Evolutionary conservation across 2,797 vertebrate species (phyloP), one percentile per base, ranked within the genome.

Genomic region (Scomberomorus guttatus): DNA sequence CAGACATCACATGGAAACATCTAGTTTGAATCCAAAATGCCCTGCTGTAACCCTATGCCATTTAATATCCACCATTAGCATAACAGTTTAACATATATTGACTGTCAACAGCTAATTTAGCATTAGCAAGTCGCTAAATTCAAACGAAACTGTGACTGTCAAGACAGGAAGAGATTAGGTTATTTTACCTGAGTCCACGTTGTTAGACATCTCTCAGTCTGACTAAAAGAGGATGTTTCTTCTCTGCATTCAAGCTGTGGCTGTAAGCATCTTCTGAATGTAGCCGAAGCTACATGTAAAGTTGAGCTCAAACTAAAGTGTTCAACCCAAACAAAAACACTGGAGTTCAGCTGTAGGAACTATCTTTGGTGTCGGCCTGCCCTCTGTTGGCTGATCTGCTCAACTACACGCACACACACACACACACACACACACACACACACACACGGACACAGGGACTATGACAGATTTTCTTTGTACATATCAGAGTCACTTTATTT

Each of bases 401-500:
- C 46, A 60, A 51, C 29, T 32, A n/a, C 11, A 51, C 25, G 54
- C 56, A 12, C 27, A 9, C 48, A 18, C 18, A 11, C 50, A 18
- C 42, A 32, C 58, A n/a, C 8, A 17, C 46, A 17, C 37, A 34
- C 44, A 18, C 42, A 32, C 58, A n/a, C 8, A 17, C 46, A 17
- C 37, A 12, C 25, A 9, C 48, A 18, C 18, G 7, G 39, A 18
- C 42, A 32, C 58, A 22, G 17, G 5, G 10, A 32, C 20, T 10
- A 18, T 5, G 9, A 34, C 24, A 8, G 13, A 55, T 1, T 1
- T 52, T 37, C 5, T 22, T 46, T 72, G 52, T 72, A 75, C 63
- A 37, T 70, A 60, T 80, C 81, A 62, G 75, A 68, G 76, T 88
- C 57, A 72, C 34, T 93, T 92, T 85, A 93, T 92, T 94, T 86